Evolutionary conservation across 2,113 vertebrate genomes (phyloP).

Genomic region (Prietella phreatophila): DNA sequence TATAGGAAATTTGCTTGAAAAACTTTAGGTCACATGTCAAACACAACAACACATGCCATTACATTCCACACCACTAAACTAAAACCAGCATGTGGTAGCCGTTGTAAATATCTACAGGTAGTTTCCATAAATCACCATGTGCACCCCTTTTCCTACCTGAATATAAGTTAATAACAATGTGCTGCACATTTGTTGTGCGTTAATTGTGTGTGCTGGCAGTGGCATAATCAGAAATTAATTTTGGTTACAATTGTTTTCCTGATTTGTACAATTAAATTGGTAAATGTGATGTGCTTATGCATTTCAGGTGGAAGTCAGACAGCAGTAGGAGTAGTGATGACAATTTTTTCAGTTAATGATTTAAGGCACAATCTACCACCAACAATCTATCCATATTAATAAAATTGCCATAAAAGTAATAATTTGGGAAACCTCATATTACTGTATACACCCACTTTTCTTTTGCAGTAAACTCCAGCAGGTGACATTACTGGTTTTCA

Average conservation of each 20-base stretch:
- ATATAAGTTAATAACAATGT: not conserved
- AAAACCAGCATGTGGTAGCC: not conserved
- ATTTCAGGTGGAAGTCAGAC: not conserved
- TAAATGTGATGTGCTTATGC: not conserved
- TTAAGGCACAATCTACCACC: not conserved
- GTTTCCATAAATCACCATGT: not conserved
- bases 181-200: too few species aligned
- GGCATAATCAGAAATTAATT: too few species aligned
- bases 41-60: not conserved
- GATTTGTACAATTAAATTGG: not conserved
- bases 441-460: not conserved
- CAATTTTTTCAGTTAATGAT: not conserved
- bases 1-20: not conserved
- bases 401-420: not conserved
- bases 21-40: not conserved
- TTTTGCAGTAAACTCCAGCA: not conserved
- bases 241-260: not conserved
- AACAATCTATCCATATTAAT: not conserved
- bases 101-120: not conserved
- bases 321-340: not conserved
- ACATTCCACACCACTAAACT: not conserved
- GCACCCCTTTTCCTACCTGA: not conserved
- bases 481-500: not conserved
- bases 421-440: not conserved
- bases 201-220: not conserved